Percentiles rank a stretch among this genome's conserved stretches.
phyloP scores from a whole-genome alignment of 1,140 invertebrate species.

The Trachymyrmex cornetzi region DNA sequence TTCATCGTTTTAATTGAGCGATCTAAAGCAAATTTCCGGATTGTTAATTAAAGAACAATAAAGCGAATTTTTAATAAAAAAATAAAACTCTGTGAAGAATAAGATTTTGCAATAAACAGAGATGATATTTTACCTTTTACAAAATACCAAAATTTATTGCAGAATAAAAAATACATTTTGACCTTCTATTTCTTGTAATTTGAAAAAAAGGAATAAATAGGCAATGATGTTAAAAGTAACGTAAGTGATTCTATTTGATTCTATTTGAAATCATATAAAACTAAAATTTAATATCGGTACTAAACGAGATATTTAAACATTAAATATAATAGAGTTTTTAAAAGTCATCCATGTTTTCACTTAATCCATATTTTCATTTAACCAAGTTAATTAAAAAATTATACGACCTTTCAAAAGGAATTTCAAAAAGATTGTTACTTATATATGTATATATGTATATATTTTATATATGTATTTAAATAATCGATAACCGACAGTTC shows the following conservation, averaged over 20 bases:
- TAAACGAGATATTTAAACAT: neutral
- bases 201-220: neutral
- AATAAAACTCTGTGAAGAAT: neutral
- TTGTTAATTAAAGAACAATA: conserved; percentile 21
- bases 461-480: too few relatives aligned
- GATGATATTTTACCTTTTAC: neutral
- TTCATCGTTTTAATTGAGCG: conserved; percentile 22
- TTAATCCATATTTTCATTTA: neutral
- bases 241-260: neutral
- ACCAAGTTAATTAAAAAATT: conserved; percentile 6
- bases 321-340: neutral
- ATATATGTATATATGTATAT: too few relatives aligned
- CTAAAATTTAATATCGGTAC: neutral
- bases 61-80: neutral
- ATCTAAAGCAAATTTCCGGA: conserved; percentile 7
- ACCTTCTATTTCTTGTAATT: conserved; percentile 3
- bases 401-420: neutral
- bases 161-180: neutral
- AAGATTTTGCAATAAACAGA: neutral
- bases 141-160: neutral
- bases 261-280: neutral
- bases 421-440: conserved; percentile 15
- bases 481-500: neutral
- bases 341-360: neutral
- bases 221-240: neutral